Evolutionary conservation across 2,888 invertebrate genomes (phyloP).

Genomic region (Noctua janthina): DNA sequence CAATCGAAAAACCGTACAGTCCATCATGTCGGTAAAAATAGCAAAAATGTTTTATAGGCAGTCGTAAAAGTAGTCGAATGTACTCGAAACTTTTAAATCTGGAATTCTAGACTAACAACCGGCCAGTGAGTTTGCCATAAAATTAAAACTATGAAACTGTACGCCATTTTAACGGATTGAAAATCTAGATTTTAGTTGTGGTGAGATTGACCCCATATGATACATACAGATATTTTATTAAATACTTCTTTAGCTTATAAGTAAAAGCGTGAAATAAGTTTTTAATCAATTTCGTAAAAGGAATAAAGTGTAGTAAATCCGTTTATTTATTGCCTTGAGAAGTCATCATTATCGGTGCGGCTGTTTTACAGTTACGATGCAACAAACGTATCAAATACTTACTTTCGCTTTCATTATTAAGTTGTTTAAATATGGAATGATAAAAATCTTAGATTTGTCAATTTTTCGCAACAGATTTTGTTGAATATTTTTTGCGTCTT

Average conservation of each 20-base stretch:
- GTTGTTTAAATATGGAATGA: not conserved
- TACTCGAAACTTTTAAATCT: conserved; percentile 24
- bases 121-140: conserved; percentile 36
- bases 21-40: conserved; percentile 17
- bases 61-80: conserved; percentile 29
- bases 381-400: not conserved
- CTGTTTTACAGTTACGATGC: conserved; percentile 6
- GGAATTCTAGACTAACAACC: conserved; percentile 42
- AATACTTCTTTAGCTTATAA: not conserved
- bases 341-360: not conserved
- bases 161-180: not conserved
- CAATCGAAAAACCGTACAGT: not conserved
- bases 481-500: conserved; percentile 1
- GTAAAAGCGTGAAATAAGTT: not conserved
- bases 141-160: conserved; percentile 34
- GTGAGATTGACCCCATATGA: not conserved
- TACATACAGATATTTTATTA: not conserved
- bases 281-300: not conserved
- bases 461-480: conserved; percentile 8
- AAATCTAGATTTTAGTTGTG: conserved; percentile 1
- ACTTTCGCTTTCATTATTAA: conserved; percentile 25
- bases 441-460: conserved; percentile 3
- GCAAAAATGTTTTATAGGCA: conserved; percentile 26
- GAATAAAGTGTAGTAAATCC: conserved; percentile 2
- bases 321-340: conserved; percentile 10